These are phyloP conservation scores for Thysanoteuthis rhombus DNA, from an alignment of 2,888 invertebrate species.

Conservation along the genomic window DNA sequence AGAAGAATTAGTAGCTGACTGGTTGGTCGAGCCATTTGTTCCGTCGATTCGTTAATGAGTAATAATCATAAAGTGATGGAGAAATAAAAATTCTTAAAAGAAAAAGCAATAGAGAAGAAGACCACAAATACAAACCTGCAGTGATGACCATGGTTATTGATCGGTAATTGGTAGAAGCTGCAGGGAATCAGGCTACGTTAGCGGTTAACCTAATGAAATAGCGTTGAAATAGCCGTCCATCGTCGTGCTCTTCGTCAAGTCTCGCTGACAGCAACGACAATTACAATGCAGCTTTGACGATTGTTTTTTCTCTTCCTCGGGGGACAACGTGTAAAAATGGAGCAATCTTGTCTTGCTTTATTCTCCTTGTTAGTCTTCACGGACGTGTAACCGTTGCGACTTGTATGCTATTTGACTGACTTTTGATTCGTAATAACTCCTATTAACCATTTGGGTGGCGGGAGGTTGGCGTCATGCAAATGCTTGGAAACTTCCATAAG, in stretches of 20 bases:
- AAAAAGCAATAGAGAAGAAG: background rate
- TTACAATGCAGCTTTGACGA: background rate
- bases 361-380: background rate
- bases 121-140: background rate
- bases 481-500: too few species aligned
- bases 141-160: background rate
- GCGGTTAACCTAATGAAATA: background rate
- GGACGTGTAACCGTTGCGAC: too few species aligned
- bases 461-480: too few species aligned
- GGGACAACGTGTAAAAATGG: background rate
- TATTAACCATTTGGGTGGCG: too few species aligned
- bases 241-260: background rate
- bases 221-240: background rate
- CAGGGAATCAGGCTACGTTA: background rate
- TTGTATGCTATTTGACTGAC: too few species aligned
- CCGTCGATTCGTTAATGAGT: too few species aligned
- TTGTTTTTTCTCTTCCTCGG: background rate
- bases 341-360: background rate
- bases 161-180: background rate
- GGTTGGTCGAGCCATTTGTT: too few species aligned
- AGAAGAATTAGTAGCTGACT: too few species aligned
- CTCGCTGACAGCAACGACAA: background rate
- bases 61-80: too few species aligned
- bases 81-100: too few species aligned
- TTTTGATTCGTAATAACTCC: too few species aligned